Conservation (phyloP, 2,113 vertebrate species). For the Chionis minor region DNA sequence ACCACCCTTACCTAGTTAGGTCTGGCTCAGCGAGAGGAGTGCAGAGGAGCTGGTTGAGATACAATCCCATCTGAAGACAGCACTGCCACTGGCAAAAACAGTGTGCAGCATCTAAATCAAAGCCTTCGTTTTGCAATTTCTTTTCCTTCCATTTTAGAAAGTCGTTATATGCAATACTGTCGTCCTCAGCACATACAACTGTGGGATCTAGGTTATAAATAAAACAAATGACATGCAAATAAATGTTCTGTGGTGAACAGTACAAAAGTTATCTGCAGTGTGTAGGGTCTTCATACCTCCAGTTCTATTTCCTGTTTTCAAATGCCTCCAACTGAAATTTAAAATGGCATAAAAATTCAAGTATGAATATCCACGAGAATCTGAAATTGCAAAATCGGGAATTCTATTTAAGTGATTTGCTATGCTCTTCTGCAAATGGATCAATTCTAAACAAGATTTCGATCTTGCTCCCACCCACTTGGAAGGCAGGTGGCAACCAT, state of each 20-base stretch:
- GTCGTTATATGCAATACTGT: constrained; percentile 12
- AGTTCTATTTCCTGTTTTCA: neutral
- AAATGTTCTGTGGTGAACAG: neutral
- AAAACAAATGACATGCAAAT: neutral
- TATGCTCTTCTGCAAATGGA: neutral
- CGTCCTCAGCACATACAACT: neutral
- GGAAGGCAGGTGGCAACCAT: neutral
- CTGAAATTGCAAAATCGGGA: neutral
- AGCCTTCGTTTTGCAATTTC: neutral
- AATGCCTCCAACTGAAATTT: neutral
- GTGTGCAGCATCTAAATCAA: constrained; percentile 83
- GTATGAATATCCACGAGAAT: neutral
- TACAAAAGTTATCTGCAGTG: neutral
- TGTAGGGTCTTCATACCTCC: neutral
- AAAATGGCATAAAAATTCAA: neutral
- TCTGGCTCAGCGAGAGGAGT: constrained; percentile 82
- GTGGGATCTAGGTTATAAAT: constrained; percentile 31
- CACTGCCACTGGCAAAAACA: constrained; percentile 93
- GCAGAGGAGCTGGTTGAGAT: constrained; percentile 88
- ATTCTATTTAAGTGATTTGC: neutral
- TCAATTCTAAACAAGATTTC: neutral
- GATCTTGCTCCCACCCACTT: neutral
- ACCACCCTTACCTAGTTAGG: constrained; percentile 78
- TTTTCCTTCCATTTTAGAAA: constrained; percentile 69
- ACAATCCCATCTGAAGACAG: constrained; percentile 85